Percentiles rank a stretch among this genome's conserved stretches.
Evolutionary conservation across 2,797 vertebrate species (phyloP).

Genomic region (Iguana delicatissima): DNA sequence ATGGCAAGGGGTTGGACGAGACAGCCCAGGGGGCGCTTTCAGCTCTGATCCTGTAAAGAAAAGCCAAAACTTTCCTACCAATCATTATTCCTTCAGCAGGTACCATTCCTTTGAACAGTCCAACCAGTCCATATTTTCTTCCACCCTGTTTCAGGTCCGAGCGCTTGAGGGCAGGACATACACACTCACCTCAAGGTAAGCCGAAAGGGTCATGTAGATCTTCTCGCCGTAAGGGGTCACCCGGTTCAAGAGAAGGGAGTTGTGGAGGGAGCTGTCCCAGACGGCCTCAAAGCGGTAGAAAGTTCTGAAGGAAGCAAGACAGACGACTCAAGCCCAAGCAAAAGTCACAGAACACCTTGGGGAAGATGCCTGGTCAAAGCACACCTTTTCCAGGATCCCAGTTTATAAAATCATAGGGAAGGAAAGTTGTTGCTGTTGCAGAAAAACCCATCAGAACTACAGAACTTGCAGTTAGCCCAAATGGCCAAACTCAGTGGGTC

Average conservation of each 20-base stretch:
- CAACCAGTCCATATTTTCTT: background rate
- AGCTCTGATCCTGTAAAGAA: too few species aligned
- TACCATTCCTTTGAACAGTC: background rate
- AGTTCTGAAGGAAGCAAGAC: constrained; percentile 81
- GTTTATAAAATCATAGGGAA: background rate
- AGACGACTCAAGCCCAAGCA: background rate
- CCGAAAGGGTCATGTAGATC: constrained; percentile 98
- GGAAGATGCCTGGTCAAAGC: accelerated
- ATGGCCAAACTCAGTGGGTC: too few species aligned
- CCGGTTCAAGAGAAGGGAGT: constrained; percentile 96
- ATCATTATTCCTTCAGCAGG: too few species aligned
- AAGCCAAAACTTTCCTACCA: too few species aligned
- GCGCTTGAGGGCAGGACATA: too few species aligned
- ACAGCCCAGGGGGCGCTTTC: too few species aligned
- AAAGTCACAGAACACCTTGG: background rate
- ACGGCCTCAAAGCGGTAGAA: constrained; percentile 98
- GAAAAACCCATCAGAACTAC: background rate
- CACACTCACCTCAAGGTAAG: constrained; percentile 93
- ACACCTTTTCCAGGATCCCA: background rate
- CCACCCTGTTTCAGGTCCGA: background rate
- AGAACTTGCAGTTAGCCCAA: too few species aligned
- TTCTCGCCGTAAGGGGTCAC: constrained; percentile 97
- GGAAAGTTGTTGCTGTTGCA: too few species aligned
- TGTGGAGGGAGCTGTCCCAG: constrained; percentile 99
- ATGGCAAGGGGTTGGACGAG: too few species aligned